Percentiles rank a stretch among this genome's conserved stretches.
These are phyloP conservation scores for Physocephala rufipes DNA, from an alignment of 2,888 invertebrate genomes.

Conservation along the genomic window DNA sequence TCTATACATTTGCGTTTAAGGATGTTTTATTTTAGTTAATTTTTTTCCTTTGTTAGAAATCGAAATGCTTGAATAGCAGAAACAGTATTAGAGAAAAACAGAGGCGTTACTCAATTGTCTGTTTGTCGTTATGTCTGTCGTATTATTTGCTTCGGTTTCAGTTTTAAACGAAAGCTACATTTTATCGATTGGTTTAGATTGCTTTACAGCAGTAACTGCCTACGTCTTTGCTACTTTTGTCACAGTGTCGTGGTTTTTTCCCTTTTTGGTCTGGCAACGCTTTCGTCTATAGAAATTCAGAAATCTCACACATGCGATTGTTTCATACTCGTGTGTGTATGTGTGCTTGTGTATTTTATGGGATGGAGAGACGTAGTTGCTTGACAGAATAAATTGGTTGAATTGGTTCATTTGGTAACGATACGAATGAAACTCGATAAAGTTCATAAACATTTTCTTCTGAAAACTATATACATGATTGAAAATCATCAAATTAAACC, in stretches of 20 bases:
- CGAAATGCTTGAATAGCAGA: neutral
- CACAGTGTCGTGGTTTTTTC: conserved; percentile 8
- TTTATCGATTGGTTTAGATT: conserved; percentile 21
- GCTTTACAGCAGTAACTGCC: too few species aligned
- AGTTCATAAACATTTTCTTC: too few species aligned
- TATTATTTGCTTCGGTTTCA: conserved; percentile 8
- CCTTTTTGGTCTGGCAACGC: conserved; percentile 21
- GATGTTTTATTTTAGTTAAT: neutral
- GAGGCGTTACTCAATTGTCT: conserved; percentile 21
- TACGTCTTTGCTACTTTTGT: too few species aligned
- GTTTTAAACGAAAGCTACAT: conserved; percentile 20
- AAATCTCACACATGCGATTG: neutral
- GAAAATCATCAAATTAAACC: too few species aligned
- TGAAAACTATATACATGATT: too few species aligned
- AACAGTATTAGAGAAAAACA: neutral
- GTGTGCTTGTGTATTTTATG: neutral
- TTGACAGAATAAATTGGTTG: too few species aligned
- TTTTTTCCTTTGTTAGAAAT: neutral
- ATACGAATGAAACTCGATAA: neutral
- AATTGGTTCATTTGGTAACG: too few species aligned
- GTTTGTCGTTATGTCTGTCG: conserved; percentile 22
- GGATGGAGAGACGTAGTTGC: neutral
- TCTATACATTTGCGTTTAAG: neutral
- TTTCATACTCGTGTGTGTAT: neutral
- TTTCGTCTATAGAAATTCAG: neutral